Percentiles rank a stretch among this genome's conserved stretches.
Conservation (phyloP, 2,113 vertebrate species). For the Setophaga petechia region DNA sequence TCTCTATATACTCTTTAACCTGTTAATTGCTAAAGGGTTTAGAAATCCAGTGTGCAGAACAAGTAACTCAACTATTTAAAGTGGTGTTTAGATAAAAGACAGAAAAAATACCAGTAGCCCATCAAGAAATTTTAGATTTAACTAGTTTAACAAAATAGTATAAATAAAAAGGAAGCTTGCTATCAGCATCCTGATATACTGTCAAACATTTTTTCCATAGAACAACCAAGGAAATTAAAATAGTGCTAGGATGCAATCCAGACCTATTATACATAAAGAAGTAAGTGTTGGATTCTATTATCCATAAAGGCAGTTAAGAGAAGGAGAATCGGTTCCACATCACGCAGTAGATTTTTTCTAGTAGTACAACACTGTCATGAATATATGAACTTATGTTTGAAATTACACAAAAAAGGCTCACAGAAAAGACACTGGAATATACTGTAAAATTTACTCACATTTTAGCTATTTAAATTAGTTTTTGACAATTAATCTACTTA, state of each 20-base stretch:
- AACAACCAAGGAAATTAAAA: background rate
- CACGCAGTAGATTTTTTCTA: background rate
- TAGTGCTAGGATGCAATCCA: background rate
- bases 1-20: background rate
- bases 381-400: background rate
- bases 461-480: background rate
- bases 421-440: background rate
- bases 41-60: background rate
- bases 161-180: background rate
- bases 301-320: background rate
- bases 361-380: background rate
- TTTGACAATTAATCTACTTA: background rate
- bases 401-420: background rate
- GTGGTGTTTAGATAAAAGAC: background rate
- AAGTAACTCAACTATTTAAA: background rate
- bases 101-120: background rate
- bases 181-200: background rate
- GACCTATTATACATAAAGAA: background rate
- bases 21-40: background rate
- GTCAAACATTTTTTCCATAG: background rate
- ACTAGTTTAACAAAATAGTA: background rate
- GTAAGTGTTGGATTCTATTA: background rate
- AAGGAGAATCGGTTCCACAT: background rate
- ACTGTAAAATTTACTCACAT: background rate
- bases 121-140: background rate